phyloP scores from a whole-genome alignment of 1,140 invertebrate genomes.

The Drosophila ogumai region DNA sequence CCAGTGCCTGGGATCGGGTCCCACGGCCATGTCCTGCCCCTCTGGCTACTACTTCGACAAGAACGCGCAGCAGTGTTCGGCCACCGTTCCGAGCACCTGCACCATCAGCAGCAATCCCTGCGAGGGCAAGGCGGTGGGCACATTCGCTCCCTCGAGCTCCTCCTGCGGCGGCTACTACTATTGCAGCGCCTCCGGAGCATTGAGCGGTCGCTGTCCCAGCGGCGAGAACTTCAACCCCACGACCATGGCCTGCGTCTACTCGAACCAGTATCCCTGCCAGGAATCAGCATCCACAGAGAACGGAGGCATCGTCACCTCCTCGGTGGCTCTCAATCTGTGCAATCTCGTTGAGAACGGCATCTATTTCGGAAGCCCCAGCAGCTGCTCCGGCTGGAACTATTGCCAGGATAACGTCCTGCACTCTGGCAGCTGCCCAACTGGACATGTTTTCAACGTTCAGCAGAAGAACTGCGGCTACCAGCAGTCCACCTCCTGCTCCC shows the following conservation, averaged over 20 bases:
- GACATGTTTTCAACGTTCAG: constrained; percentile 27
- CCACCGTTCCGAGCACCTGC: constrained; percentile 10
- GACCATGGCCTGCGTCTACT: constrained; percentile 39
- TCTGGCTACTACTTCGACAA: constrained; percentile 40
- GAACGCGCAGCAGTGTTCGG: constrained; percentile 31
- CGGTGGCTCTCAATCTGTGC: constrained; percentile 50
- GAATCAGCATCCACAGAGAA: background rate
- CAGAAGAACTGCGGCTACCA: constrained; percentile 43
- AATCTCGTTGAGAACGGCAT: constrained; percentile 29
- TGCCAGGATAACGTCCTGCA: constrained; percentile 33
- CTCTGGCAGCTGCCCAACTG: constrained; percentile 28
- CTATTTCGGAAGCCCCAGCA: constrained; percentile 53
- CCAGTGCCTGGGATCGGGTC: constrained; percentile 29
- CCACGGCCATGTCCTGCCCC: constrained; percentile 30
- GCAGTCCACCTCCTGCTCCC: constrained; percentile 29
- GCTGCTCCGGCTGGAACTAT: constrained; percentile 49
- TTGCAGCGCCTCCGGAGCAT: constrained; percentile 36
- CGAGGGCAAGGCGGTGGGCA: constrained; percentile 25
- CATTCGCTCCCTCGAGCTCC: constrained; percentile 19
- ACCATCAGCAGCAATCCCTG: constrained; percentile 28
- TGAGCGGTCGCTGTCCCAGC: constrained; percentile 38
- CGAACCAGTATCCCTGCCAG: constrained; percentile 27
- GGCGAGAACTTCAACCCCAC: constrained; percentile 55
- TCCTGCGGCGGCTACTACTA: constrained; percentile 57
- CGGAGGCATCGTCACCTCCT: background rate